These are phyloP conservation scores for Oxyura jamaicensis DNA, from an alignment of 2,113 vertebrate genomes.

Conservation along the genomic window DNA sequence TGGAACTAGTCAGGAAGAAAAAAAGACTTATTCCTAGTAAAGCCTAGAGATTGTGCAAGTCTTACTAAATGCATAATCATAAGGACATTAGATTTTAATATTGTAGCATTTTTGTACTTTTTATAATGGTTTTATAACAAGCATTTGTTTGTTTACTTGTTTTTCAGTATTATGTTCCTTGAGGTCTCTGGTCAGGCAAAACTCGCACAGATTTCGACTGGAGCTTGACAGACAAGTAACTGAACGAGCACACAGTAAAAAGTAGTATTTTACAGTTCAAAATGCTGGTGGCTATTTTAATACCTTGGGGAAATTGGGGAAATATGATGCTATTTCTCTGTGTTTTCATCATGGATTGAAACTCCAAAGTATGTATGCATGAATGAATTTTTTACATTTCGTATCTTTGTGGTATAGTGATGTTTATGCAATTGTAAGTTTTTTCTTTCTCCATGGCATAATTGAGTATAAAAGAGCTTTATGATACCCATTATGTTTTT, in stretches of 20 bases:
- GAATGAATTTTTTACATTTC: neutral
- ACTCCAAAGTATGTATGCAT: accelerated
- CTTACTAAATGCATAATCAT: neutral
- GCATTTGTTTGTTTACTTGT: neutral
- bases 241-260: neutral
- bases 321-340: neutral
- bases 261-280: neutral
- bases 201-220: neutral
- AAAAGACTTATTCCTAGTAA: neutral
- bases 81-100: neutral
- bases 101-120: neutral
- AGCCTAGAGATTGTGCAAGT: neutral
- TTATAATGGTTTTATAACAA: neutral
- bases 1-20: neutral
- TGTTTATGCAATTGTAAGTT: neutral
- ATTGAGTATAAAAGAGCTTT: neutral
- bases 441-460: neutral
- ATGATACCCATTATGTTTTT: neutral
- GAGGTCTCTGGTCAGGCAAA: neutral
- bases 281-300: neutral
- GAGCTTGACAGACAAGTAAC: neutral
- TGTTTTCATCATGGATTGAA: neutral
- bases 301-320: neutral
- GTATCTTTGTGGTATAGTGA: neutral
- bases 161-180: neutral